Evolutionary conservation across 2,888 invertebrate species (phyloP).

Genomic region (Anoplius nigerrimus): DNA sequence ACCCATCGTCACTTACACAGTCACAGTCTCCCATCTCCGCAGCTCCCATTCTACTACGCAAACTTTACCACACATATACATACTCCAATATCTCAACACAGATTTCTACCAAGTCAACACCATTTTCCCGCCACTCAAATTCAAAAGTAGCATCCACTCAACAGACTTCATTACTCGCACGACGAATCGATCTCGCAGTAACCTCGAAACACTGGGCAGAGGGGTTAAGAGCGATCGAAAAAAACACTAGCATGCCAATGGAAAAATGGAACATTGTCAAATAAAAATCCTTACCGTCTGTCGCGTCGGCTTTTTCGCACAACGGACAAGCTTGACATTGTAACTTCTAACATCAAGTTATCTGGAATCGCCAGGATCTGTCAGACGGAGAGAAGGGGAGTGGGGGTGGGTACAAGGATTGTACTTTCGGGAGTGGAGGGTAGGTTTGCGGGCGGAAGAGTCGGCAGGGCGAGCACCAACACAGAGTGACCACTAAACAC

Average conservation of each 20-base stretch:
- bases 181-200: no score
- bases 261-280: conserved; percentile 26
- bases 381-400: conserved; percentile 31
- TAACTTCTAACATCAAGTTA: conserved; percentile 68
- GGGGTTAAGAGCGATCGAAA: not conserved
- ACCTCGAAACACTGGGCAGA: no score
- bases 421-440: conserved; percentile 33
- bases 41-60: no score
- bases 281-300: conserved; percentile 52
- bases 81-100: no score
- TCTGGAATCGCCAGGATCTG: conserved; percentile 44
- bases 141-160: no score
- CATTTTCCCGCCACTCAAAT: no score
- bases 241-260: conserved; percentile 48
- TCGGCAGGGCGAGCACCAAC: conserved; percentile 65
- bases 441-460: conserved; percentile 56
- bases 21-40: no score
- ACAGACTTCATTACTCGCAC: no score
- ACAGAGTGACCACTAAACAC: conserved; percentile 74
- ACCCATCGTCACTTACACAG: no score
- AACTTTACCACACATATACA: no score
- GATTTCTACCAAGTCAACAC: no score
- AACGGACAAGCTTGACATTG: conserved; percentile 53
- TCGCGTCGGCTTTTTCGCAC: no score
- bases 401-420: conserved; percentile 47